Evolutionary conservation across 1,140 invertebrate genomes (phyloP), one percentile per base, ranked within the genome.

Genomic region (Polypedilum pembai): DNA sequence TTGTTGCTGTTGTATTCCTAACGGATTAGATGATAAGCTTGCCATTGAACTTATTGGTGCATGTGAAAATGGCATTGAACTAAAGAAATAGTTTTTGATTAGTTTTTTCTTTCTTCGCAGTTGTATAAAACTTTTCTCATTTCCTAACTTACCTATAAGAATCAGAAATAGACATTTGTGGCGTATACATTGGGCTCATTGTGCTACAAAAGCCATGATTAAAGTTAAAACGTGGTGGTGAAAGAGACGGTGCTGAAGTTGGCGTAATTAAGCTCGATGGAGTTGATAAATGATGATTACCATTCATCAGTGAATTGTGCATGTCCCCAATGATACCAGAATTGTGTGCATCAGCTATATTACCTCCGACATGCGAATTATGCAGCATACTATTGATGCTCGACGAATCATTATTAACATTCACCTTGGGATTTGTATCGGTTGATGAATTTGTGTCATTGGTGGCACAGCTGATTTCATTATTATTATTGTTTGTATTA

Each of bases 141-240:
- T 40, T 21, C 8, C 15, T 33, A 8, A 10, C 12, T 63, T 74
- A 82, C 80, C 80, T 79, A 65, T 82, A 82, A 7, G 78, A 77
- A 18, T 82, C 81, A 40, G 76, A 76, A 76, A 82, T 81, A 3
- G 81, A 77, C 73, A 81, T 77, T 3, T 79, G 75, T 40, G 80
- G 75, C 65, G 65, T 69, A 73, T 82, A 82, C 80, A 82, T 80
- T 1, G 80, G 76, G n/a, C 78, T 77, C 80, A 81, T 78, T 0
- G 80, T 78, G 21, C 78, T 78, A 40, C 79, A 78, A 20, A 82
- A 82, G 12, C 78, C 78, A 72, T 76, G 77, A 74, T 80, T 82
- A 5, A 82, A 80, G 74, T 80, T 80, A 1, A 80, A 76, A 7
- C 81, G 77, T 1, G 81, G 81, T 12, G 81, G 82, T 63, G 82